Percentiles rank a stretch among this genome's conserved stretches.
Conservation (phyloP, 2,113 vertebrate genomes). For the Tor tambroides region DNA sequence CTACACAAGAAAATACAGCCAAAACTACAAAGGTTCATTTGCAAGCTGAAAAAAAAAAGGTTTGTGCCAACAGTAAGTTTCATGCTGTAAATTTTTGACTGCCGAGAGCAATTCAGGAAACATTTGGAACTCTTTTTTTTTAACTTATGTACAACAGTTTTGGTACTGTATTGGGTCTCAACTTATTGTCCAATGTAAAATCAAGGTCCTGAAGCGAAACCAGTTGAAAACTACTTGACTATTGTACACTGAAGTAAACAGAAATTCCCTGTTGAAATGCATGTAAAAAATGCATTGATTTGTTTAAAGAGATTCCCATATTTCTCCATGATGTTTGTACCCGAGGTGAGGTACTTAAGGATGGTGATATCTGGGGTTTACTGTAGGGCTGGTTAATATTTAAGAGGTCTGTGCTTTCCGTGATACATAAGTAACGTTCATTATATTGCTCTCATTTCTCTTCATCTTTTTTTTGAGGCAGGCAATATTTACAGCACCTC, state of each 20-base stretch:
- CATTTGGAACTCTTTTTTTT: neutral
- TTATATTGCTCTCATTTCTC: conserved; percentile 31
- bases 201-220: neutral
- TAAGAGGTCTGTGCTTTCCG: conserved; percentile 9
- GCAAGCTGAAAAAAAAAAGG: neutral
- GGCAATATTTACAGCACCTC: conserved; percentile 35
- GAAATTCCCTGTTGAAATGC: neutral
- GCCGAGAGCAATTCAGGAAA: neutral
- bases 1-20: neutral
- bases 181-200: neutral
- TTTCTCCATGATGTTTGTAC: neutral
- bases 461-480: conserved; percentile 18
- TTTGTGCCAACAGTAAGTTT: neutral
- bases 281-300: conserved; percentile 24
- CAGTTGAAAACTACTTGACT: neutral
- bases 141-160: neutral
- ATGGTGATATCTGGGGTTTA: conserved; percentile 4
- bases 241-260: neutral
- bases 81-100: neutral
- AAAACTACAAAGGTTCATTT: neutral
- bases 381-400: conserved; percentile 36
- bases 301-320: conserved; percentile 15
- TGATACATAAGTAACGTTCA: conserved; percentile 31
- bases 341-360: conserved; percentile 29
- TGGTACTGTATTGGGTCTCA: neutral